Evolutionary conservation across 2,888 invertebrate genomes (phyloP).

Genomic region (Protonemura montana): DNA sequence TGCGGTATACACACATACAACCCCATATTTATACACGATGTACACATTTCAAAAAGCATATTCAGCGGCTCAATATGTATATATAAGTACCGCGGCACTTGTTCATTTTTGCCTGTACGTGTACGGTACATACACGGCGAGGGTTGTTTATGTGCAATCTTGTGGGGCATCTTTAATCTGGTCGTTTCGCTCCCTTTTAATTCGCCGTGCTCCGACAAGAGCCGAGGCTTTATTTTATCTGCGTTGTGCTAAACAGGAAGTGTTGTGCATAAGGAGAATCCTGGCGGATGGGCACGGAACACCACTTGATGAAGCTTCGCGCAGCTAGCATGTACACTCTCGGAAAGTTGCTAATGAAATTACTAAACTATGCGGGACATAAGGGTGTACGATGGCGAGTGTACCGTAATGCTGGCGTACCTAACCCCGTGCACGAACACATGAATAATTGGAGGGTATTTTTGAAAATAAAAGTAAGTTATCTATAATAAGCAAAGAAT

Average conservation of each 20-base stretch:
- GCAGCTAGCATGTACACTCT: neutral
- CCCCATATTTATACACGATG: neutral
- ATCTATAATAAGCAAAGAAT: neutral
- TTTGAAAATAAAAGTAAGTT: neutral
- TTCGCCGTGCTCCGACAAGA: neutral
- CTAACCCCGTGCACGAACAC: neutral
- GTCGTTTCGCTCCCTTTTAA: neutral
- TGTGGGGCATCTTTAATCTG: neutral
- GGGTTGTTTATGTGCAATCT: neutral
- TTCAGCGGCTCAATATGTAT: neutral
- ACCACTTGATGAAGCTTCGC: neutral
- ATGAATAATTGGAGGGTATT: neutral
- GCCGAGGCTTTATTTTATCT: neutral
- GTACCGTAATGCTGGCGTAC: neutral
- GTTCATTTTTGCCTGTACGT: no score
- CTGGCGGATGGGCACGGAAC: neutral
- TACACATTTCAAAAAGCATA: neutral
- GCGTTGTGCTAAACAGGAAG: neutral
- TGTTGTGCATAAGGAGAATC: neutral
- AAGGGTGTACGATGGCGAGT: no score
- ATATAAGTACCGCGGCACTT: no score
- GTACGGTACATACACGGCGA: no score
- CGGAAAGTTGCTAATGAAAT: constrained; percentile 7
- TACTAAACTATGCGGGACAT: neutral
- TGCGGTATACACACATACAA: neutral